Conservation (phyloP, 2,113 vertebrate species). For the Bubo blakistoni region DNA sequence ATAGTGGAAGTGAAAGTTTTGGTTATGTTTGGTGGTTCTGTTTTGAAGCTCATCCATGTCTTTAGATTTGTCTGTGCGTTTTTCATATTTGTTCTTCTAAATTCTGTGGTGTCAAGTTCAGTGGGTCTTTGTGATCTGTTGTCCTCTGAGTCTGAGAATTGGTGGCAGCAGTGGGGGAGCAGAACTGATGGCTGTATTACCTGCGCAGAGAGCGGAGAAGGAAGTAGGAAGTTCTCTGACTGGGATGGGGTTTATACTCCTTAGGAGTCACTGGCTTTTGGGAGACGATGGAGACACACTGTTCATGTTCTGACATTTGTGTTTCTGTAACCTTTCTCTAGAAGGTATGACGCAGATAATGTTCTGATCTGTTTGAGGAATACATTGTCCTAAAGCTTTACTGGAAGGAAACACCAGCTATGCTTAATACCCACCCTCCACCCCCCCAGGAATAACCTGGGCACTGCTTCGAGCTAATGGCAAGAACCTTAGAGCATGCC, state of each 20-base stretch:
- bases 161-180: background rate
- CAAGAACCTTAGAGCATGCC: constrained; percentile 26
- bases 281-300: background rate
- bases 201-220: background rate
- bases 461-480: constrained; percentile 34
- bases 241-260: background rate
- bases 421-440: background rate
- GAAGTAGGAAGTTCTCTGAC: background rate
- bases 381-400: constrained; percentile 10
- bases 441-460: constrained; percentile 7
- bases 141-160: background rate
- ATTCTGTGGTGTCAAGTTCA: background rate
- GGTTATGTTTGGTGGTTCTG: background rate
- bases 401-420: constrained; percentile 7
- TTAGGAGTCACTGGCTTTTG: background rate
- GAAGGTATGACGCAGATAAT: background rate
- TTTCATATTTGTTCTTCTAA: background rate
- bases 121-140: background rate
- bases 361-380: constrained; percentile 2
- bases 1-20: background rate
- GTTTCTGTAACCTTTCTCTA: background rate
- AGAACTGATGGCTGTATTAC: background rate
- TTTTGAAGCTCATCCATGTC: background rate
- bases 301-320: background rate
- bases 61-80: background rate